Evolutionary conservation across 2,797 vertebrate species (phyloP).

Genomic region (Sebastes alutus): DNA sequence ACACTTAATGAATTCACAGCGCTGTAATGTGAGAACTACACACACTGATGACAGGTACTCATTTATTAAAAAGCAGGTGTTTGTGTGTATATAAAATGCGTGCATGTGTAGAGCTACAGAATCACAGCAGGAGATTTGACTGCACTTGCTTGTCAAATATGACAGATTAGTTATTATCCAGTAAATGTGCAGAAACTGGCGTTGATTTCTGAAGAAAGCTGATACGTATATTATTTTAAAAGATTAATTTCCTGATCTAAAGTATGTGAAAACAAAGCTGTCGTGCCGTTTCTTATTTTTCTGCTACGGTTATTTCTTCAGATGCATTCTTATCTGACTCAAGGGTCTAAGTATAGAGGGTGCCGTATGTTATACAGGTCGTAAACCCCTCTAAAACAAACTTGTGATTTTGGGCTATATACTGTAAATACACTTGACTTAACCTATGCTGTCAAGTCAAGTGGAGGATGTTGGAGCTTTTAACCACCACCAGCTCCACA

Average conservation of each 20-base stretch:
- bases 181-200: background rate
- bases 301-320: background rate
- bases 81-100: background rate
- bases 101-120: background rate
- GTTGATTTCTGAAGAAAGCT: background rate
- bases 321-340: background rate
- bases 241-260: background rate
- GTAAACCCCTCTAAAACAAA: background rate
- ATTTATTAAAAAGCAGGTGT: constrained; percentile 61
- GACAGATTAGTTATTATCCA: fast-evolving
- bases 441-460: background rate
- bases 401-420: background rate
- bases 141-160: background rate
- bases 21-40: constrained; percentile 56
- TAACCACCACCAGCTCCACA: background rate
- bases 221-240: background rate
- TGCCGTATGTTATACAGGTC: background rate
- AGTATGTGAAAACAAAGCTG: background rate
- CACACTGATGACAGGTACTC: constrained; percentile 61
- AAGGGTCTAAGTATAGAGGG: background rate
- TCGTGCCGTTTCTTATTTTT: background rate
- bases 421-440: background rate
- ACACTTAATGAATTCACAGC: constrained; percentile 73
- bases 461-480: background rate
- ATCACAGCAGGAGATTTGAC: background rate